These are phyloP conservation scores for Mirza zaza DNA, from an alignment of 2,113 vertebrate species.

Conservation along the genomic window DNA sequence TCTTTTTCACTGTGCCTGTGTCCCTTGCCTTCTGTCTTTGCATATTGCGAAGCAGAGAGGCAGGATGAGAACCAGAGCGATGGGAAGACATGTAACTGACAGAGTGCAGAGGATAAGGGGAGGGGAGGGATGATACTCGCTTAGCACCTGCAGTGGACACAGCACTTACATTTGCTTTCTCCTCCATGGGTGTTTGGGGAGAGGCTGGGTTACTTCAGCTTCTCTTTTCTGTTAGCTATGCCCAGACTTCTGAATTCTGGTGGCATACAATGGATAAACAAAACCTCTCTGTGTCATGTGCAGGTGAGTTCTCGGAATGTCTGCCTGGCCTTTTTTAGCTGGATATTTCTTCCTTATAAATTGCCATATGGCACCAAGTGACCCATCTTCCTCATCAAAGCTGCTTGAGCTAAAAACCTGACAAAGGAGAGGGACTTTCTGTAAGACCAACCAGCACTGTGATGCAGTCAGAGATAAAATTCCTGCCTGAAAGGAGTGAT, in stretches of 20 bases:
- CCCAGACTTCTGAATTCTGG: background rate
- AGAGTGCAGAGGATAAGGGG: background rate
- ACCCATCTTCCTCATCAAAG: background rate
- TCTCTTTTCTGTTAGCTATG: too few species aligned
- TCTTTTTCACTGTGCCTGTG: background rate
- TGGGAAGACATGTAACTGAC: background rate
- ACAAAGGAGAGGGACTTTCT: background rate
- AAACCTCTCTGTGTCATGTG: background rate
- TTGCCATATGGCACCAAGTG: background rate
- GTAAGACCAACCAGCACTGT: background rate
- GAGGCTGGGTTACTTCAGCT: background rate
- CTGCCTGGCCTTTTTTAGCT: too few species aligned
- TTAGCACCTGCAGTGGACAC: background rate
- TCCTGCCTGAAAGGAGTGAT: background rate
- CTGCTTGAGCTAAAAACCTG: background rate
- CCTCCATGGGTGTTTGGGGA: background rate
- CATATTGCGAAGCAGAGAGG: background rate
- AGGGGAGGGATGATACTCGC: background rate
- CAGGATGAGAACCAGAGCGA: background rate
- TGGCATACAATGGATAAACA: background rate
- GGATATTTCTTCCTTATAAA: background rate
- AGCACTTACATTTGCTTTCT: background rate
- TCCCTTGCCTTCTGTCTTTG: background rate
- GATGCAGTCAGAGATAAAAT: background rate
- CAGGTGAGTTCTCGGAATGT: background rate